These are phyloP conservation scores for Eclectus roratus DNA, from an alignment of 2,113 vertebrate genomes.

Conservation along the genomic window DNA sequence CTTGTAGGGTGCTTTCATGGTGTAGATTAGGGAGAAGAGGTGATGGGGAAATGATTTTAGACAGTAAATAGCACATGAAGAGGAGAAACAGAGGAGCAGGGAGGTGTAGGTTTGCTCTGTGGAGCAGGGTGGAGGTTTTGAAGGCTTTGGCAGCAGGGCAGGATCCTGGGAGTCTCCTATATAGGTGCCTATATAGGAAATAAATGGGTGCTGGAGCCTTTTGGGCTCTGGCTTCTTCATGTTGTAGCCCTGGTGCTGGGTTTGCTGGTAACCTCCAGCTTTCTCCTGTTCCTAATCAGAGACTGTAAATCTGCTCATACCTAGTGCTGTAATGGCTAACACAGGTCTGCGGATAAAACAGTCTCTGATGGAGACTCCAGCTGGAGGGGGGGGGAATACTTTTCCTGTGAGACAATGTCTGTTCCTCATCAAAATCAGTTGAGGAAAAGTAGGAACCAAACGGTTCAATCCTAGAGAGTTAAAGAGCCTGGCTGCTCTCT, in stretches of 20 bases:
- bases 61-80: not conserved
- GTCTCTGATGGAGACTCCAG: slow-evolving; percentile 7
- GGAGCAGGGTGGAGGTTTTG: not conserved
- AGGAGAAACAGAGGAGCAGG: not conserved
- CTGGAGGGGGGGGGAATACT: slow-evolving; percentile 20
- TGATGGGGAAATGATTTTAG: not conserved
- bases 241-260: not conserved
- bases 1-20: not conserved
- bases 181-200: not conserved
- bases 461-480: not conserved
- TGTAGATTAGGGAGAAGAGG: not conserved
- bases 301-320: slow-evolving; percentile 33
- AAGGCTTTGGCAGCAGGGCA: not conserved
- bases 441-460: slow-evolving; percentile 27
- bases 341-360: slow-evolving; percentile 21
- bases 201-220: not conserved
- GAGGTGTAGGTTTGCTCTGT: not conserved
- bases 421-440: slow-evolving; percentile 59
- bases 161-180: not conserved
- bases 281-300: slow-evolving; percentile 43
- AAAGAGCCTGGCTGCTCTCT: not conserved
- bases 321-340: slow-evolving; percentile 22
- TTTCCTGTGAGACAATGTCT: slow-evolving; percentile 67
- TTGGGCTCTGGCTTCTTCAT: rapidly evolving
- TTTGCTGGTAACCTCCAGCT: not conserved